Evolutionary conservation across 2,113 vertebrate genomes (phyloP), one percentile per base, ranked within the genome.

Genomic region (Gnathonemus echidnorhynchus): DNA sequence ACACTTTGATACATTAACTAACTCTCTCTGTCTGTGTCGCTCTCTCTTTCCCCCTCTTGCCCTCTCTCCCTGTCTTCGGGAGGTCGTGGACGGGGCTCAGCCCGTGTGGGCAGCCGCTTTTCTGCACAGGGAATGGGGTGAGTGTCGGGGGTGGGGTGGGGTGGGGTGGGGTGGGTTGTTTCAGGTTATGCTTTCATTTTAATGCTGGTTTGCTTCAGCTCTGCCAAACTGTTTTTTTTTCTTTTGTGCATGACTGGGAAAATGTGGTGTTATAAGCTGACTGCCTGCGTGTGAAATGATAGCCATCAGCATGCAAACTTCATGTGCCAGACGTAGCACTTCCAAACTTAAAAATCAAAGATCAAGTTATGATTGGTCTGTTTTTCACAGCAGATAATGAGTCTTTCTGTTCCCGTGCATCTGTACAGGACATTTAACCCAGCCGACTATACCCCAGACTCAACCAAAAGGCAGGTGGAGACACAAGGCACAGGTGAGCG

Each of bases 91-190:
- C 96, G 97, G 96, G 97, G 97, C 91, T 96, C 97, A 96, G 97
- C 96, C 94, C 93, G 94, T 93, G 95, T 92, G 39, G 97, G 96
- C 92, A 97, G 96, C 96, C 97, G 97, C 94, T 97, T 98, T 95
- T 97, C 97, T 93, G 95, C 96, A 90, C 97, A 98, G 95, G 97
- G 97, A 95, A 98, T 99, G 96, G 98, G 98, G 98, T 99, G 97
- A 96, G 97, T 86, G 86, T 31, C 0, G 5, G 27, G 46, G 17
- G 58, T 21, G 56, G 6, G 10, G 87, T 48, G 31, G 11, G 49
- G n/a, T n/a, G 27, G 46, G 17, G 58, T 21, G 56, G 6, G 10
- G 87, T 48, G 31, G 11, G 49, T 24, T 46, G 70, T 3, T 19
- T 62, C 45, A 10, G 62, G 10, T 70, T n/a, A 53, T 11, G 15